Evolutionary conservation across 2,797 vertebrate species (phyloP), one percentile per base, ranked within the genome.

Genomic region (Pseudochromis fuscus): DNA sequence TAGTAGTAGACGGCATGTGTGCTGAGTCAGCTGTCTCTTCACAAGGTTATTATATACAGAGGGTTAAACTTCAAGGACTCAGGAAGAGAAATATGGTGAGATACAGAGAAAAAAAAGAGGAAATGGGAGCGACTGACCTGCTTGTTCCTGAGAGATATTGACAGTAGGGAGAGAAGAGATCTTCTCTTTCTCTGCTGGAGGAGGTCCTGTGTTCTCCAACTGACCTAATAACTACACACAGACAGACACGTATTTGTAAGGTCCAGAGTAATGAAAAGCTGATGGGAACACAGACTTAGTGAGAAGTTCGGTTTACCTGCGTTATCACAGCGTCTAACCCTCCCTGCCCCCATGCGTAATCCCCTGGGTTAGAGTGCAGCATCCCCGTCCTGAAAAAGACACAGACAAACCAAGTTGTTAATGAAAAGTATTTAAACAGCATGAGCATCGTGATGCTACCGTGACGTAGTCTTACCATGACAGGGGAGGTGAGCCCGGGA

Each of bases 271-370:
- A 67, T 30, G n/a, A 28, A 24, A 53, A n/a, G 0, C 2, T 12
- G 18, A 58, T 5, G 23, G 1, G 3, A 33, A 12, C 3, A 52
- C 2, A 21, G 23, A 65, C 3, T 28, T 62, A 8, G 13, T 13
- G 21, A 12, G 21, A 4, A 23, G 18, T 55, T 30, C 7, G 28
- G 21, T 88, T 90, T 82, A 98, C 98, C 96, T 99, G 98, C 58
- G 98, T 99, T 89, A 99, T 97, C 56, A 99, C 97, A 1, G 98
- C 97, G 13, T 99, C 98, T 8, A 99, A 94, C 74, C 97, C 97
- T 38, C 96, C 97, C 90, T 98, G 97, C 67, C 97, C 98, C 98
- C 98, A 99, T 0, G 97, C 98, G 0, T 99, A 99, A 78, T 99
- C 98, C 21, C 96, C 98, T 0, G 97, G 97, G 66, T 97, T 99